phyloP scores from a whole-genome alignment of 2,888 invertebrate genomes.

The Habroteleia sp. region DNA sequence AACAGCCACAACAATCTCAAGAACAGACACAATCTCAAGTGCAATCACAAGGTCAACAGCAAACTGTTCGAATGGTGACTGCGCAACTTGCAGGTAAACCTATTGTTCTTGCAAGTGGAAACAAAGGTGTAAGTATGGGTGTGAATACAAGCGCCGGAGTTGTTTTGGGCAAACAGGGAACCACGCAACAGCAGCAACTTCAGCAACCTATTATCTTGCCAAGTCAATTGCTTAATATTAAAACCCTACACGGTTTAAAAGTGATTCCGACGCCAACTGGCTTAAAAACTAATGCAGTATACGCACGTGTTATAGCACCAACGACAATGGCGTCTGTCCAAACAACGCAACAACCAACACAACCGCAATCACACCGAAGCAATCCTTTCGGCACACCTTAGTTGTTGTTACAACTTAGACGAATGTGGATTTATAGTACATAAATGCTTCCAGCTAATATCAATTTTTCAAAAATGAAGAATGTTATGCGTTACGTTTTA shows the following conservation, averaged over 20 bases:
- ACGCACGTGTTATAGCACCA: conserved; percentile 79
- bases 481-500: conserved; percentile 4
- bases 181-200: conserved; percentile 66
- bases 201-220: conserved; percentile 79
- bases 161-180: conserved; percentile 74
- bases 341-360: conserved; percentile 49
- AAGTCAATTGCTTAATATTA: conserved; percentile 78
- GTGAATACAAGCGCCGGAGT: conserved; percentile 73
- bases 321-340: conserved; percentile 74
- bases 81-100: conserved; percentile 79
- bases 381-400: conserved; percentile 57
- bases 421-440: conserved; percentile 4
- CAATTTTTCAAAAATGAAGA: conserved; percentile 15
- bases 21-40: conserved; percentile 66
- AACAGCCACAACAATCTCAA: conserved; percentile 57
- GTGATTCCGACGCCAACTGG: conserved; percentile 79
- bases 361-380: conserved; percentile 51
- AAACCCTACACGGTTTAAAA: conserved; percentile 78
- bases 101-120: conserved; percentile 78
- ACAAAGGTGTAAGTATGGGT: conserved; percentile 76
- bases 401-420: conserved; percentile 24
- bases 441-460: conserved; percentile 2
- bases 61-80: conserved; percentile 79
- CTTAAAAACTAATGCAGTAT: conserved; percentile 78
- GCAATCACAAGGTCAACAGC: conserved; percentile 69